These are phyloP conservation scores for Galeruca laticollis DNA, from an alignment of 2,888 invertebrate species.

Conservation along the genomic window DNA sequence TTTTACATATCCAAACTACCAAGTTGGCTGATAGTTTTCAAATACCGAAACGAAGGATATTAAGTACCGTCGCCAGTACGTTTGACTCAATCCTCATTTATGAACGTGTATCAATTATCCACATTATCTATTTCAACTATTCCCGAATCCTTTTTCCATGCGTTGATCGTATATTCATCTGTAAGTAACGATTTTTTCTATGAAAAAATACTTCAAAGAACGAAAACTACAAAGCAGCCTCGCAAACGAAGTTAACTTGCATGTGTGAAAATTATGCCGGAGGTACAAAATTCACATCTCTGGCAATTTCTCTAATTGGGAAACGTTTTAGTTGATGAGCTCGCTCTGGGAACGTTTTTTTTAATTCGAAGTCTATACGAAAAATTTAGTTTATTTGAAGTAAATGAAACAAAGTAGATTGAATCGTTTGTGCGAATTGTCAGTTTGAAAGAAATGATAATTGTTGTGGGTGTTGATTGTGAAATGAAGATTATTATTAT, in stretches of 20 bases:
- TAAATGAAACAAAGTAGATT: neutral
- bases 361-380: too few species aligned
- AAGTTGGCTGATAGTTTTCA: too few species aligned
- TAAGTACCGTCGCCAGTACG: too few species aligned
- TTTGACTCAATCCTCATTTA: too few species aligned
- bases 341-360: neutral
- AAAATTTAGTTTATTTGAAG: neutral
- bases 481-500: too few species aligned
- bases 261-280: conserved; percentile 13
- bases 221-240: conserved; percentile 11
- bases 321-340: conserved; percentile 10
- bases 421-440: too few species aligned
- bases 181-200: conserved; percentile 8
- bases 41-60: too few species aligned
- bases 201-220: neutral
- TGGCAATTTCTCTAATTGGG: conserved; percentile 18
- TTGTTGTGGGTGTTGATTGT: too few species aligned
- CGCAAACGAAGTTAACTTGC: conserved; percentile 5
- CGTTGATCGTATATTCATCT: neutral
- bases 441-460: too few species aligned
- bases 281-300: conserved; percentile 8
- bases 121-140: neutral
- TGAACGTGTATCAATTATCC: too few species aligned
- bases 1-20: too few species aligned
- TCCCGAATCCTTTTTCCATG: neutral